Conservation (phyloP, 2,888 invertebrate species). For the Orgyia antiqua region DNA sequence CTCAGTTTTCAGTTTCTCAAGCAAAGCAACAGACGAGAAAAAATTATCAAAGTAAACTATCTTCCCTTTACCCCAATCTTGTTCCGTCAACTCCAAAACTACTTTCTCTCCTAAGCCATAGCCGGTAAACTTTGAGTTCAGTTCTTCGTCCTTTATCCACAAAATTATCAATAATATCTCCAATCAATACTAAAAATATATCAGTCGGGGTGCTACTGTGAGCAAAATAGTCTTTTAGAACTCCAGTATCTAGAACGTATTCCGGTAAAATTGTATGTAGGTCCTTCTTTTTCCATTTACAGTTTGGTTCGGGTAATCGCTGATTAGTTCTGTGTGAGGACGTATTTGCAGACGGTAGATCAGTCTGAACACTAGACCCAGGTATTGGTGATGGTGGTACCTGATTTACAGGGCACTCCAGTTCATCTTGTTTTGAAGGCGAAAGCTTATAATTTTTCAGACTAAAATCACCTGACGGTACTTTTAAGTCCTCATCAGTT, state of each 20-base stretch:
- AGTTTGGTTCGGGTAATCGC: constrained; percentile 9
- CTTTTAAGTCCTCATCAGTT: constrained; percentile 8
- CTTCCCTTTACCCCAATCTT: constrained; percentile 12
- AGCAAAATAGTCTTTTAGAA: constrained; percentile 19
- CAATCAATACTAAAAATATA: constrained; percentile 12
- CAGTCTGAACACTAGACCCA: constrained; percentile 18
- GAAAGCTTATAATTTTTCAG: constrained; percentile 7
- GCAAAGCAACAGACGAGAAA: constrained; percentile 21
- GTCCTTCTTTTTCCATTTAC: constrained; percentile 13
- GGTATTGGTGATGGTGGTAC: constrained; percentile 21
- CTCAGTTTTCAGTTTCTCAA: constrained; percentile 12
- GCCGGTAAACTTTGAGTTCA: constrained; percentile 9
- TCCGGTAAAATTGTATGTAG: constrained; percentile 18
- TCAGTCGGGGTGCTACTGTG: constrained; percentile 18
- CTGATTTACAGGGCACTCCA: constrained; percentile 18
- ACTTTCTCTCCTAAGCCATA: constrained; percentile 11
- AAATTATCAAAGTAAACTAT: constrained; percentile 22
- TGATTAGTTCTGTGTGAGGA: constrained; percentile 17
- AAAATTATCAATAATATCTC: neutral
- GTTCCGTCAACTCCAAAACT: constrained; percentile 16
- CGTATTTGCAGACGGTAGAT: constrained; percentile 13
- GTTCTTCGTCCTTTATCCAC: constrained; percentile 11
- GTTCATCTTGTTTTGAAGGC: constrained; percentile 13
- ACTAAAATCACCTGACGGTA: constrained; percentile 9
- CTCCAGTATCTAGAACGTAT: constrained; percentile 17